Evolutionary conservation across 1,140 invertebrate species (phyloP).

Genomic region (Drosophila kurseongensis): DNA sequence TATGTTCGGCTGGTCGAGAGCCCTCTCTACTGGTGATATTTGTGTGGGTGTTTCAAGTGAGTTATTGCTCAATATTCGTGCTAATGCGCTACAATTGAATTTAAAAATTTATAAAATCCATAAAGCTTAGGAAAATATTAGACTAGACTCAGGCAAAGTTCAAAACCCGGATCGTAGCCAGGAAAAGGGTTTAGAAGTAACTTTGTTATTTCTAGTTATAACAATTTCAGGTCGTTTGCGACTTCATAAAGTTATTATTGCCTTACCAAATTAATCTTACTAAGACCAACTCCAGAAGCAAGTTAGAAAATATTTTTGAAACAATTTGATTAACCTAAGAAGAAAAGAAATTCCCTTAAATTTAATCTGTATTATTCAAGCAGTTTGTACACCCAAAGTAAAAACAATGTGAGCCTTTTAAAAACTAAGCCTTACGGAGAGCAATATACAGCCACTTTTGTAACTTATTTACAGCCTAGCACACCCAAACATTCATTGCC

Average conservation of each 20-base stretch:
- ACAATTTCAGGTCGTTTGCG: too few relatives aligned
- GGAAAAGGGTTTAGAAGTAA: too few relatives aligned
- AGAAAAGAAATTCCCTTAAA: background rate
- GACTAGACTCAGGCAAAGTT: too few relatives aligned
- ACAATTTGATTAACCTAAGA: too few relatives aligned
- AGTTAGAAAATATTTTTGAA: too few relatives aligned
- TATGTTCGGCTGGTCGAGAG: slow-evolving; percentile 22
- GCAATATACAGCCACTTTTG: slow-evolving; percentile 8
- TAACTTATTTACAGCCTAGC: slow-evolving; percentile 25
- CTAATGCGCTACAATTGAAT: slow-evolving; percentile 42
- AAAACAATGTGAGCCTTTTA: background rate
- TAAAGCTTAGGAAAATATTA: too few relatives aligned
- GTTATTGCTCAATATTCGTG: slow-evolving; percentile 18
- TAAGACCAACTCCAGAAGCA: too few relatives aligned
- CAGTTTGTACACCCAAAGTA: background rate
- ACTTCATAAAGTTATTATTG: too few relatives aligned
- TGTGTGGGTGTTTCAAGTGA: slow-evolving; percentile 40
- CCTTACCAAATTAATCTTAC: too few relatives aligned
- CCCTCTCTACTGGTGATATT: slow-evolving; percentile 48
- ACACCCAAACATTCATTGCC: slow-evolving; percentile 1
- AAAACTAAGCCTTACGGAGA: background rate
- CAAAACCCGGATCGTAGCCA: too few relatives aligned
- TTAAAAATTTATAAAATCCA: too few relatives aligned
- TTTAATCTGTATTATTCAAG: background rate
- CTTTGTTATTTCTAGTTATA: too few relatives aligned